phyloP scores from a whole-genome alignment of 2,113 vertebrate genomes.

The Thamnophis sirtalis region DNA sequence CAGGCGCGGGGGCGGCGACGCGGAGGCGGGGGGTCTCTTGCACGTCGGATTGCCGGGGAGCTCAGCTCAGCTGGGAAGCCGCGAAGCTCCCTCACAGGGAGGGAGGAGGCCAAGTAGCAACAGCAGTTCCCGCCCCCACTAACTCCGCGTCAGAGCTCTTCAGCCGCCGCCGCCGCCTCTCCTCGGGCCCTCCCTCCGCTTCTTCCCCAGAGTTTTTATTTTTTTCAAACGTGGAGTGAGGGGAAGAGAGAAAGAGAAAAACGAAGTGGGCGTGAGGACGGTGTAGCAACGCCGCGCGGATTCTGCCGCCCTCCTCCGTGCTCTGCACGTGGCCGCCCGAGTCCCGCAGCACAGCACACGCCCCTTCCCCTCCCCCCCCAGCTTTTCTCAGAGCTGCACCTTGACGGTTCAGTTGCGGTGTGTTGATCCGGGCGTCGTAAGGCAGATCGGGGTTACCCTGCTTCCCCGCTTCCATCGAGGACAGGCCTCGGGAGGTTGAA shows the following conservation, averaged over 20 bases:
- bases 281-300: not conserved
- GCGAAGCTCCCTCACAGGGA: not conserved
- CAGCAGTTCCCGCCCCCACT: not conserved
- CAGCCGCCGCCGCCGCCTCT: not conserved
- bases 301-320: not conserved
- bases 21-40: not conserved
- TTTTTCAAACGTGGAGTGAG: not conserved
- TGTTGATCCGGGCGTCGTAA: not conserved
- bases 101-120: not conserved
- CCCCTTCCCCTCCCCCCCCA: conserved; percentile 15
- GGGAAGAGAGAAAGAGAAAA: not conserved
- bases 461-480: not conserved
- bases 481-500: not conserved
- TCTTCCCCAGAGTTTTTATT: not conserved
- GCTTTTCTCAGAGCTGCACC: not conserved
- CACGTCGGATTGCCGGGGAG: not conserved
- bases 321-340: conserved; percentile 38
- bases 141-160: not conserved
- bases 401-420: not conserved
- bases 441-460: not conserved
- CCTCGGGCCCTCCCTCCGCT: not conserved
- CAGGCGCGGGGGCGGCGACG: not conserved
- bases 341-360: conserved; percentile 25
- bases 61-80: not conserved
- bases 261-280: not conserved